Evolutionary conservation across 2,113 vertebrate genomes (phyloP).

Genomic region (Lophotis ruficrista): DNA sequence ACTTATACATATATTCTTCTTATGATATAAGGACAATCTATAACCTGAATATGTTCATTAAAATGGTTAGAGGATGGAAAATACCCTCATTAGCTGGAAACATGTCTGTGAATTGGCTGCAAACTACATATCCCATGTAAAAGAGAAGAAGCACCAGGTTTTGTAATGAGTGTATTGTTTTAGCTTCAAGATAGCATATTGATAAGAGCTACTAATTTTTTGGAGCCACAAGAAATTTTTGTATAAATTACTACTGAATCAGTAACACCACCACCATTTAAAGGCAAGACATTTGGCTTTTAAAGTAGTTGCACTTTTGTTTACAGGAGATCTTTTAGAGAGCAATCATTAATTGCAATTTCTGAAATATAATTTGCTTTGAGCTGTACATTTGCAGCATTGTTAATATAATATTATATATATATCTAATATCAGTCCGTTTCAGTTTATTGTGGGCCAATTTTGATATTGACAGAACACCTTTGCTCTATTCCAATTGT

Average conservation of each 20-base stretch:
- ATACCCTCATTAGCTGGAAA: neutral
- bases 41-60: neutral
- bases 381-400: neutral
- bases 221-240: neutral
- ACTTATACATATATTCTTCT: neutral
- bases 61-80: neutral
- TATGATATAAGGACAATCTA: neutral
- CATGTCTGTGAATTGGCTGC: neutral
- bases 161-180: neutral
- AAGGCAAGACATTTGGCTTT: neutral
- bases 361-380: neutral
- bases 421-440: neutral
- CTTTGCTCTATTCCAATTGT: neutral
- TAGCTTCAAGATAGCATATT: neutral
- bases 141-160: neutral
- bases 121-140: neutral
- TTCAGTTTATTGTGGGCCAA: neutral
- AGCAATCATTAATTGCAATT: neutral
- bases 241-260: neutral
- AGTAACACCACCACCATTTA: neutral
- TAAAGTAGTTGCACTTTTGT: neutral
- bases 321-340: neutral
- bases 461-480: conserved; percentile 7
- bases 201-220: neutral
- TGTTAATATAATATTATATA: neutral